These are phyloP conservation scores for Gisinianus flammeolus DNA, from an alignment of 2,888 invertebrate genomes.

Conservation along the genomic window DNA sequence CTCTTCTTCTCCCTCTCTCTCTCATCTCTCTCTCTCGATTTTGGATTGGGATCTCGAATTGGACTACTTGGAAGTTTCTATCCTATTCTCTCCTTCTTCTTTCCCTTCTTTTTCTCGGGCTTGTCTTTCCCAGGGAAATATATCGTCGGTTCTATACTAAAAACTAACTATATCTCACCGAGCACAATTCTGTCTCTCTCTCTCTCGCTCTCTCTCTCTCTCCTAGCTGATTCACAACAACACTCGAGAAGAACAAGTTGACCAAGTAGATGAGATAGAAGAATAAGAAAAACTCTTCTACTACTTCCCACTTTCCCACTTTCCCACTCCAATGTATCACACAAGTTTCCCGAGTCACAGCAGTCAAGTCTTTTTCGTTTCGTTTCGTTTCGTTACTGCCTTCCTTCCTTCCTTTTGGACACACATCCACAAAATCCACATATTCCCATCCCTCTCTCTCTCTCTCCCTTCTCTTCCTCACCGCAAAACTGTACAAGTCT, in stretches of 20 bases:
- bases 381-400: not conserved
- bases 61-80: constrained; percentile 5
- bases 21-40: not conserved
- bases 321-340: not conserved
- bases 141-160: not conserved
- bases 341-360: not conserved
- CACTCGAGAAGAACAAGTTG: not conserved
- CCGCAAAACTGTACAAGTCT: not conserved
- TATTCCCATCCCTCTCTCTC: not conserved
- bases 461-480: not conserved
- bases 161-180: constrained; percentile 2
- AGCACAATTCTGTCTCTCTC: not conserved
- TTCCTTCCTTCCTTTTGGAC: constrained; percentile 6
- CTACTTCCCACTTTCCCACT: not conserved
- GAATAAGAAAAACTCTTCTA: not conserved
- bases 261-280: not conserved
- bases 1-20: constrained; percentile 1
- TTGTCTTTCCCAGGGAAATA: constrained; percentile 27
- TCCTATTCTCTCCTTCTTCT: constrained; percentile 35
- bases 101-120: constrained; percentile 48
- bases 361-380: constrained; percentile 7
- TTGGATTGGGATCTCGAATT: not conserved
- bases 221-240: not conserved
- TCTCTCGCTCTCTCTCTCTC: too few species aligned
- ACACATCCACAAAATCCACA: too few species aligned